A percentile compares a stretch with the other conserved stretches of the same genome.
These are phyloP conservation scores for Chlorops oryzae DNA, from an alignment of 1,140 invertebrate genomes.

Conservation along the genomic window DNA sequence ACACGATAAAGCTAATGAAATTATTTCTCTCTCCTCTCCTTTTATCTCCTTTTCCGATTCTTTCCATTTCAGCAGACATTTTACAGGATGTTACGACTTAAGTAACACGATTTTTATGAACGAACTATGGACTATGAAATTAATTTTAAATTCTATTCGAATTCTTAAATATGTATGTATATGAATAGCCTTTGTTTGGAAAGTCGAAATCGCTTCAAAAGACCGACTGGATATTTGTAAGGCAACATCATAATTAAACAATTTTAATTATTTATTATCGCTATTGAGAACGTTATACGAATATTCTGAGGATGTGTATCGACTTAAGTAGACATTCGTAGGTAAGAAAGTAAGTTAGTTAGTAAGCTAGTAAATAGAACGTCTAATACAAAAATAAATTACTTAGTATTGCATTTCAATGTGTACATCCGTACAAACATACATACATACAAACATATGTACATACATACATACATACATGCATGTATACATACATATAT, in stretches of 20 bases:
- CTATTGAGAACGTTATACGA: no score
- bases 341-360: no score
- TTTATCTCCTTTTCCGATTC: no score
- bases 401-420: not conserved
- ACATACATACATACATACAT: not conserved
- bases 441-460: not conserved
- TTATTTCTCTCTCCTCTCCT: not conserved
- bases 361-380: conserved; percentile 6
- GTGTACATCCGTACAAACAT: not conserved
- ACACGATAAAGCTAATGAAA: no score
- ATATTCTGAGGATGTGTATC: no score
- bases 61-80: conserved; percentile 9
- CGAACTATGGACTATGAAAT: not conserved
- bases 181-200: no score
- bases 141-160: conserved; percentile 6
- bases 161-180: conserved; percentile 10
- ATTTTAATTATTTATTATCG: no score
- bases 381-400: conserved; percentile 6
- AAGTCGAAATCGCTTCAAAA: no score
- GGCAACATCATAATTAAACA: no score
- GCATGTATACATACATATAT: no score
- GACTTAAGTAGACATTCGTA: no score
- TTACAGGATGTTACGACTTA: conserved; percentile 10
- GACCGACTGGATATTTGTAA: no score
- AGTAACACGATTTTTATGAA: conserved; percentile 4